Evolutionary conservation across 2,797 vertebrate species (phyloP).

Genomic region (Pangasius krempfi): DNA sequence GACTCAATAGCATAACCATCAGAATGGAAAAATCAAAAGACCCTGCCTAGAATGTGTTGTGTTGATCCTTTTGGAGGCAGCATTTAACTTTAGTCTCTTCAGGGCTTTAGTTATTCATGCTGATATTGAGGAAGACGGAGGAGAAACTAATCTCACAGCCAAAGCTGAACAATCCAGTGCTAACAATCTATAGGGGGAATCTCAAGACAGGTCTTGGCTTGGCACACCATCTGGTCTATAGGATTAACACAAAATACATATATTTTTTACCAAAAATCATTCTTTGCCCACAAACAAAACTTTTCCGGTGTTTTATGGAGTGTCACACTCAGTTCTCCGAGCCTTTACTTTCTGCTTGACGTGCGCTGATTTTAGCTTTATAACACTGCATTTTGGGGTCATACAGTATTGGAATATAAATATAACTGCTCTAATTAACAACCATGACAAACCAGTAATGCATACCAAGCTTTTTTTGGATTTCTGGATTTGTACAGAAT

Average conservation of each 20-base stretch:
- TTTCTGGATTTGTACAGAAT: background rate
- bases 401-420: background rate
- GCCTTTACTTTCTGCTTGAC: background rate
- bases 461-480: background rate
- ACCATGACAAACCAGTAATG: background rate
- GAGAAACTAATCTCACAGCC: background rate
- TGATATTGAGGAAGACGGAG: background rate
- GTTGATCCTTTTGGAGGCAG: background rate
- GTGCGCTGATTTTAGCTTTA: background rate
- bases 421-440: slow-evolving; percentile 1
- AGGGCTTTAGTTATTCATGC: background rate
- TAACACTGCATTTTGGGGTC: background rate
- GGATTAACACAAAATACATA: background rate
- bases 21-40: background rate
- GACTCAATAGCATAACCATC: background rate
- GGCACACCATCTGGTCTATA: background rate
- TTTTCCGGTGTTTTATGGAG: background rate
- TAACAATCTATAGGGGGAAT: background rate
- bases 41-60: background rate
- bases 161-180: background rate
- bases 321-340: background rate
- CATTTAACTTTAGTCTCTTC: background rate
- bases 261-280: background rate
- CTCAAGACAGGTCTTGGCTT: background rate
- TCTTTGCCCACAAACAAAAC: background rate